Base-by-base conservation (phyloP, 2,113 vertebrate species). In the Rana temporaria region DNA sequence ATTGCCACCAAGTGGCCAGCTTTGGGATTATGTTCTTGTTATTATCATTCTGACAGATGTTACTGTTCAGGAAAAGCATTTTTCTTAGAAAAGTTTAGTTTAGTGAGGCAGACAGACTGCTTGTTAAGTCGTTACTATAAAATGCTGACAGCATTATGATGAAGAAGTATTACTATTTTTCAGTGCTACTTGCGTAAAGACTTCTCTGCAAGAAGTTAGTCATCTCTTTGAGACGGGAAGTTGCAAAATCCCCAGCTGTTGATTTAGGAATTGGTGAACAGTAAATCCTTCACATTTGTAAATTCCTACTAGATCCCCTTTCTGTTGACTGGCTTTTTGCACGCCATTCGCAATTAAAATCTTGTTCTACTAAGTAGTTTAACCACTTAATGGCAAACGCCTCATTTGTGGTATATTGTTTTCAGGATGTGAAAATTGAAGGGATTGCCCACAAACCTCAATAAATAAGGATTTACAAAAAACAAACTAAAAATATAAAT, bases 161-260 rank as follows among this genome's bases (percentile, higher is more conserved):
- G 30, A 68, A 42, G 1, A 38, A n/a, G 17, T 68, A n/a, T 76
- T 24, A 22, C 3, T 16, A 53, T 52, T 64, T 63, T 20, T 26
- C 38, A 48, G 22, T n/a, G 24, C 42, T 30, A 15, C 18, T 53
- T 78, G n/a, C 22, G 20, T 62, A 64, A 66, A 26, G 60, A 16
- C 18, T 78, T 66, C 26, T 78, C 63, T 22, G 30, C 38, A 20
- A 78, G 48, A 3, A 1, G 48, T 78, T 78, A 78, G 42, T 67
- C 48, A 78, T 48, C 24, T 34, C 5, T 24, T 19, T 17, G 6
- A 56, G 42, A 64, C 26, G 14, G 63, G 48, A 15, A 12, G 15
- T 67, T 78, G 24, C 16, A 48, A 67, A 78, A 78, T 66, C 2
- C 11, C 6, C 42, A 48, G 42, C 42, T 48, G 42, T 48, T 48